Base-by-base conservation (phyloP, 2,797 vertebrate genomes). In the Corythornis leucogaster region DNA sequence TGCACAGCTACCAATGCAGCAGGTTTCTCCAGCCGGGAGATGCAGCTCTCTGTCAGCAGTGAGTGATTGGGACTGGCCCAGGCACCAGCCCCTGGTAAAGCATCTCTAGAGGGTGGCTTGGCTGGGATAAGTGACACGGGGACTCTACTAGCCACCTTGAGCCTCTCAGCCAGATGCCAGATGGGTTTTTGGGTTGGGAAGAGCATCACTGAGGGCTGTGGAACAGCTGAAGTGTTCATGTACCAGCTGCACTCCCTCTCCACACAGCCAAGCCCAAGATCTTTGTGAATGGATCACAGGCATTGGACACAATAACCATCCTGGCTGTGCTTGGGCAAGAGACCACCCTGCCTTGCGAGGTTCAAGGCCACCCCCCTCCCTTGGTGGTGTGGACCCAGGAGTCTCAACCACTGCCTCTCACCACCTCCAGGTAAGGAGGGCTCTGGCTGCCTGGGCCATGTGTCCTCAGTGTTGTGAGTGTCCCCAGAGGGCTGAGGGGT, bases 21-120 rank as follows among this genome's bases (percentile, higher is more conserved):
- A 67, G 99, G 99, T 54, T 98, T 98, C 84, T 97, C 98, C 73
- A 99, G 98, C 96, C 96, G 88, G 80, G 98, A 99, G 97, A 96
- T 98, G 95, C 97, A 98, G 93, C 98, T 99, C n/a, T 98, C 98
- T 14, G 95, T 99, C 89, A 99, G 98, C 96, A 98, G 99, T 99
- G 97, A 98, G 99, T 95, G 68, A 67, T 13, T 1, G 2, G 59
- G 16, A 54, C 48, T 33, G 42, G 45, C 25, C 26, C n/a, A 16
- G 15, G 12, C 8, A 3, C 19, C 55, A 48, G 54, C 28, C 53
- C 42, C 51, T 8, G 15, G 33, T 53, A 54, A 76, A 76, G 45
- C 8, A 6, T 5, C 50, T 74, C 68, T 21, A 9, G 46, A 79
- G 40, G 19, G 4, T 15, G 6, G 5, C 22, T 43, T 43, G 64